Base-by-base conservation (phyloP, 2,888 invertebrate genomes). In the Campoplex capitator region DNA sequence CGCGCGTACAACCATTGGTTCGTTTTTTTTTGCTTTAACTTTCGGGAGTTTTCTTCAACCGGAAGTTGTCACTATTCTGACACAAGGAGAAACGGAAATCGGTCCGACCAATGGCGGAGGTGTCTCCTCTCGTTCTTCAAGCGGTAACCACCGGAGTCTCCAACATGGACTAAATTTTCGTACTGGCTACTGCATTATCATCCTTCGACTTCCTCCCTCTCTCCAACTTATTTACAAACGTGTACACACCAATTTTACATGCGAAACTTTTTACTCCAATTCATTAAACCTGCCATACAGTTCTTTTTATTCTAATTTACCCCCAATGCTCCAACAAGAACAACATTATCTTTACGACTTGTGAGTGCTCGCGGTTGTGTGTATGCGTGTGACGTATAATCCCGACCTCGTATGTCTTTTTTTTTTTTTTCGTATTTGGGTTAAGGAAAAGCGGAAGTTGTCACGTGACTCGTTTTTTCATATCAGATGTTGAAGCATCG, bases 61-160 rank as follows among this genome's bases (percentile, higher is more conserved):
- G 88, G 86, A 89, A 89, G 84, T 87, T 73, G 80, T 67, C 68
- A 67, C 54, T 77, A 35, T 78, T 83, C 71, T 86, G 84, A 38
- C 38, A 70, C 80, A 67, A 80, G 81, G 83, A 84, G 83, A 88
- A 86, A 85, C 86, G 86, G 88, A 85, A 89, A 82, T 84, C 79
- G 83, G 23, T 35, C 54, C 23, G 35, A 16, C 45, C 80, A 86
- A 84, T 88, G 88, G 84, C 84, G 86, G 84, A 68, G 82, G 74
- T 71, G 76, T 80, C 74, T 73, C 82, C 75, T 70, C 62, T 75
- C 70, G 87, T 32, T 84, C 87, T 82, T 84, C 54, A 23, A 78
- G 79, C 84, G 79, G 71, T 84, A 32, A 73, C 71, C 54, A 70
- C 13, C 62, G 54, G 78, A 51, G n/a, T 58, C 71, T 75, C 38